Conservation (phyloP, 1,140 invertebrate species). For the Trypoxylus dichotomus region DNA sequence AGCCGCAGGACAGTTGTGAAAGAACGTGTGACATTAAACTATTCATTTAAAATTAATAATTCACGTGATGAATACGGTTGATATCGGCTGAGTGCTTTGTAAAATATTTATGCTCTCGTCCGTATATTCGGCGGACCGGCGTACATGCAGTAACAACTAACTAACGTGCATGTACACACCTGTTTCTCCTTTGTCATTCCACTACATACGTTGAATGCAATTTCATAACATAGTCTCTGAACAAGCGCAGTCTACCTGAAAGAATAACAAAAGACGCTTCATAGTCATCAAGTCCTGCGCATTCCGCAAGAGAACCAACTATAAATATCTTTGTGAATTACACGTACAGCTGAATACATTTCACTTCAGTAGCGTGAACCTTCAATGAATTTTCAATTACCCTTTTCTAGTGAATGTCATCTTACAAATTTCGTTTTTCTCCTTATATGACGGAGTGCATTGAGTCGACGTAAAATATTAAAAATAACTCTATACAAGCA, state of each 20-base stretch:
- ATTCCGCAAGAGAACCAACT: neutral
- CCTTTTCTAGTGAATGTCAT: neutral
- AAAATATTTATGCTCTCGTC: neutral
- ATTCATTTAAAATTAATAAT: conserved; percentile 26
- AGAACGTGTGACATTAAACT: conserved; percentile 22
- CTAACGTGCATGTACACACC: neutral
- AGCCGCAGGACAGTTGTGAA: neutral
- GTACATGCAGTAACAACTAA: neutral
- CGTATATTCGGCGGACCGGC: neutral
- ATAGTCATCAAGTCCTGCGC: neutral
- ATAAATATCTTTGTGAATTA: conserved; percentile 16
- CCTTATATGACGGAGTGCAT: neutral
- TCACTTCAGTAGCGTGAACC: neutral
- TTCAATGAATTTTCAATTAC: neutral
- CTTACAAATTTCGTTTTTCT: neutral
- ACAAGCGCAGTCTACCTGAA: conserved; percentile 6
- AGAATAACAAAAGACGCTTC: conserved; percentile 2
- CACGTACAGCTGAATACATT: neutral
- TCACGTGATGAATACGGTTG: conserved; percentile 18
- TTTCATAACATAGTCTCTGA: conserved; percentile 13
- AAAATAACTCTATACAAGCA: too few relatives aligned
- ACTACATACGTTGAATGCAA: neutral
- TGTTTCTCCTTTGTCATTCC: conserved; percentile 12
- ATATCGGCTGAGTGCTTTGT: conserved; percentile 1
- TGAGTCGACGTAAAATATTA: neutral